These are phyloP conservation scores for Calliopsis andreniformis DNA, from an alignment of 1,140 invertebrate genomes.

Conservation along the genomic window DNA sequence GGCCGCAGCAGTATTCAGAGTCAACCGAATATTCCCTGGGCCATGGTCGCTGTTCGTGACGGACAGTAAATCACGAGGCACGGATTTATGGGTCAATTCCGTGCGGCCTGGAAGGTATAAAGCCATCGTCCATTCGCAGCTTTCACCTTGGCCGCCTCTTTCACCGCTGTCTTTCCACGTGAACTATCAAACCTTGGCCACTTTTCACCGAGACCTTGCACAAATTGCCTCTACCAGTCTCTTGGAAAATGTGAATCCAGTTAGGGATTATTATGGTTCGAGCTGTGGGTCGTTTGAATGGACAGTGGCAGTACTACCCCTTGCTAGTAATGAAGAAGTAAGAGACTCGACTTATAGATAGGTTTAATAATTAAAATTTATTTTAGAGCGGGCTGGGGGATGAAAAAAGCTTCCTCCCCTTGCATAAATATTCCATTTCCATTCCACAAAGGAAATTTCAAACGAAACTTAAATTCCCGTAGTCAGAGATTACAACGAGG, in stretches of 20 bases:
- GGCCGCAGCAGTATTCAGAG: constrained; percentile 62
- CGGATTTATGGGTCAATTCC: constrained; percentile 70
- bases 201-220: background rate
- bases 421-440: too few species aligned
- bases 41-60: background rate
- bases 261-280: too few species aligned
- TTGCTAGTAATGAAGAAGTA: too few species aligned
- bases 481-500: background rate
- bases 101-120: constrained; percentile 17
- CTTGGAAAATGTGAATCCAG: too few species aligned
- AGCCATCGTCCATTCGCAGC: constrained; percentile 28
- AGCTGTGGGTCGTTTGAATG: too few species aligned
- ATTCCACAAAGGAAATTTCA: too few species aligned
- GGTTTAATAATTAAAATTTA: too few species aligned
- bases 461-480: background rate
- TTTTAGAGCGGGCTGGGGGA: too few species aligned
- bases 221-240: background rate
- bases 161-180: constrained; percentile 11
- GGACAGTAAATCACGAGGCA: constrained; percentile 68
- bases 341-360: too few species aligned
- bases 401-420: too few species aligned
- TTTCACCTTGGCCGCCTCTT: constrained; percentile 62
- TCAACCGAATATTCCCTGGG: constrained; percentile 36
- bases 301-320: too few species aligned
- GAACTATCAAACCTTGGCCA: background rate